Evolutionary conservation across 2,888 invertebrate species (phyloP), one percentile per base, ranked within the genome.

Genomic region (Drosophila bunnanda): DNA sequence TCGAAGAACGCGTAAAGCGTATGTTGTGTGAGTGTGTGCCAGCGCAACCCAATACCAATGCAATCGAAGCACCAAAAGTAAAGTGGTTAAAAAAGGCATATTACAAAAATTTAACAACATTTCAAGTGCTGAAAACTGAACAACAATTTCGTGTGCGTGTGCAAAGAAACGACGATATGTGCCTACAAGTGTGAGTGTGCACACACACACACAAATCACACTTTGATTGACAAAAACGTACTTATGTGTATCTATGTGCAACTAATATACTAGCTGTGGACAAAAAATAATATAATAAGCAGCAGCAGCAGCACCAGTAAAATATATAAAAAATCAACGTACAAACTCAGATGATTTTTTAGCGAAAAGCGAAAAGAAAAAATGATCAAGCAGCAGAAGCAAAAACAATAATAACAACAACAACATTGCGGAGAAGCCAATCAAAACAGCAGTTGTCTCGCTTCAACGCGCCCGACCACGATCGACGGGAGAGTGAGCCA

Each of bases 281-380:
- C 80, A 75, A 75, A 74, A 79, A 82, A 83, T 82, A 82, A 83
- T 85, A 88, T 82, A 79, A 85, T 78, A 82, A 75, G 78, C 69
- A 69, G 71, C 71, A 80, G 48, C 32, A 44, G 44, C 28, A 41
- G 34, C 52, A n/a, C n/a, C n/a, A 61, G 56, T 54, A 76, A 76
- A 66, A 74, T 69, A 76, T 71, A 76, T 70, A 74, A 76, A 78
- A 76, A 88, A 89, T 73, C 79, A 75, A 75, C 75, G 82, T 80
- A 89, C 78, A 78, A 87, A 78, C 81, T 87, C 90, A 87, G 90
- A 87, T 90, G 90, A 88, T 90, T 88, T 88, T 88, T 88, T 86
- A 89, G 83, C 87, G 57, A 89, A 86, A 88, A 78, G 74, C 78
- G 56, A 75, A 75, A 75, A 75, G 75, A 77, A 86, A 86, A 85